phyloP scores from a whole-genome alignment of 2,113 vertebrate genomes.

The Herpailurus yagouaroundi region DNA sequence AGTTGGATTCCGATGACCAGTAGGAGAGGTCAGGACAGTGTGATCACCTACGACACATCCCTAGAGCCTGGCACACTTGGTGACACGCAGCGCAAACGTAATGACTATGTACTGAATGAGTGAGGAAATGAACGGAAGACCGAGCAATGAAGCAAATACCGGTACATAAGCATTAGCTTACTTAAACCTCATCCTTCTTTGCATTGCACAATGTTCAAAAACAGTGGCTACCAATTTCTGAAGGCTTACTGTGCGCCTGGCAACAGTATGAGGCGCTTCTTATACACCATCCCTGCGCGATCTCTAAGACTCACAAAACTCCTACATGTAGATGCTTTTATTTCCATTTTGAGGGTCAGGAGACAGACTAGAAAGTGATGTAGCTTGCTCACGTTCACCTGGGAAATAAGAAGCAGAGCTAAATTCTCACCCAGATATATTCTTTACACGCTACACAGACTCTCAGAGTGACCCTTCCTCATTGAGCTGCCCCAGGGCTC shows the following conservation, averaged over 20 bases:
- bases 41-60: rapidly evolving
- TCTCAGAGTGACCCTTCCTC: neutral
- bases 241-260: neutral
- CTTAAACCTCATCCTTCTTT: neutral
- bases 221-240: neutral
- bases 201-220: neutral
- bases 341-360: neutral
- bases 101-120: neutral
- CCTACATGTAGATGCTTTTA: neutral
- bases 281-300: too few relatives aligned
- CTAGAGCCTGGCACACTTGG: neutral
- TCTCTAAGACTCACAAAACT: neutral
- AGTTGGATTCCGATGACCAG: neutral
- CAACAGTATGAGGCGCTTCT: too few relatives aligned
- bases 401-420: neutral
- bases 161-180: neutral
- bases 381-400: neutral
- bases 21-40: neutral
- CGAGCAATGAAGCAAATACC: neutral
- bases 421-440: neutral
- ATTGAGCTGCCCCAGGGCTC: neutral
- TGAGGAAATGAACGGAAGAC: neutral
- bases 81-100: neutral
- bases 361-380: neutral
- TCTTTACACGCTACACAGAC: neutral